Evolutionary conservation across 1,140 invertebrate species (phyloP), one percentile per base, ranked within the genome.

Genomic region (Drosophila oshimai): DNA sequence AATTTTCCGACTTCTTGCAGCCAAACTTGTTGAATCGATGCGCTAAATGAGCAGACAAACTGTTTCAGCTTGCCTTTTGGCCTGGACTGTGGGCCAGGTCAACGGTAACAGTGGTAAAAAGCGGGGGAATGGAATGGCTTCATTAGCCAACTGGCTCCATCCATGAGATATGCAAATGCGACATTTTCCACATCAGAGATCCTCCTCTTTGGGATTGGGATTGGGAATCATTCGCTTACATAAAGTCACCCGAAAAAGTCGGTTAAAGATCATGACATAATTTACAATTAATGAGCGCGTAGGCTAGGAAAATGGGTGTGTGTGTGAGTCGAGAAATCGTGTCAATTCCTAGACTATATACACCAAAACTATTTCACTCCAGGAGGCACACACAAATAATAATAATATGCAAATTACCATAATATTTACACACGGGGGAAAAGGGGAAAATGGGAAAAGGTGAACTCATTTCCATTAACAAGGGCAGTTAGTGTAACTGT

Each of bases 31-130:
- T 41, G 41, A 62, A 50, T 7, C 37, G 29, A 72, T 69, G 70
- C 75, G 75, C 75, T 79, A 78, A 78, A 78, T 78, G 55, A 31
- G 42, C 72, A 33, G 28, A 17, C 70, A 74, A 78, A 74, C 74
- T 46, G 69, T 55, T 55, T 50, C 36, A 74, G 33, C 15, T 13
- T 31, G 13, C 31, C 33, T 49, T 26, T 37, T 24, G 33, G n/a
- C 34, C 22, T 18, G 37, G n/a, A 29, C 49, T 26, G 37, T 13
- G 28, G 44, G 46, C 33, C 34, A 22, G 46, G 44, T 53, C 62
- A 75, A 42, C 39, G 28, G 37, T 37, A 49, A 57, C 29, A 42
- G 20, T 4, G 33, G 45, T n/a, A n/a, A n/a, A n/a, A n/a, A n/a
- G n/a, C n/a, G n/a, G n/a, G n/a, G n/a, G n/a, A n/a, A n/a, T 28